phyloP scores from a whole-genome alignment of 1,140 invertebrate genomes.

The Mizuhopecten yessoensis region DNA sequence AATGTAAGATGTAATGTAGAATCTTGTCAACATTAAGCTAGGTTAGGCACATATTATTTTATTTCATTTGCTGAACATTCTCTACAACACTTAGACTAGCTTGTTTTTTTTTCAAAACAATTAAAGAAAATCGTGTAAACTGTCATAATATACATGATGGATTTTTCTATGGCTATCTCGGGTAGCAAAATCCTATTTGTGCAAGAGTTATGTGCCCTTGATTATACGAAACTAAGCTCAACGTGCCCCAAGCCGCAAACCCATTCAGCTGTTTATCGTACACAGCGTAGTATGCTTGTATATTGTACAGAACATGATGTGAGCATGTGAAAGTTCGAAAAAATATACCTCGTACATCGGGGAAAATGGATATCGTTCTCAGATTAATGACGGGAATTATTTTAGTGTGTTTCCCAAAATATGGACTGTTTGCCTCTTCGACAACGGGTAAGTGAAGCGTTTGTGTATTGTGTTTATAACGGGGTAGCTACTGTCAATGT shows the following conservation, averaged over 20 bases:
- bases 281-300: neutral
- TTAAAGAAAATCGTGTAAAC: too few relatives aligned
- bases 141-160: too few relatives aligned
- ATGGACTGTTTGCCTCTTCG: constrained; percentile 22
- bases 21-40: too few relatives aligned
- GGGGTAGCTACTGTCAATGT: neutral
- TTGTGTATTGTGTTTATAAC: neutral
- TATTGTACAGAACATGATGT: neutral
- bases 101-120: too few relatives aligned
- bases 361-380: constrained; percentile 19
- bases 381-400: neutral
- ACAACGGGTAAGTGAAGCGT: neutral
- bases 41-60: too few relatives aligned
- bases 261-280: constrained; percentile 1
- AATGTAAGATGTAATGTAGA: too few relatives aligned
- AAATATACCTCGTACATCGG: neutral
- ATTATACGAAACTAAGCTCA: neutral
- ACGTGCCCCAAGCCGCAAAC: neutral
- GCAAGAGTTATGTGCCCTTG: constrained; percentile 6
- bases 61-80: too few relatives aligned
- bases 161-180: too few relatives aligned
- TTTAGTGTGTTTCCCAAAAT: neutral
- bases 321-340: constrained; percentile 17
- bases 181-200: too few relatives aligned
- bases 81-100: too few relatives aligned